Base-by-base conservation (phyloP, 2,888 invertebrate genomes). In the Nineta flava region DNA sequence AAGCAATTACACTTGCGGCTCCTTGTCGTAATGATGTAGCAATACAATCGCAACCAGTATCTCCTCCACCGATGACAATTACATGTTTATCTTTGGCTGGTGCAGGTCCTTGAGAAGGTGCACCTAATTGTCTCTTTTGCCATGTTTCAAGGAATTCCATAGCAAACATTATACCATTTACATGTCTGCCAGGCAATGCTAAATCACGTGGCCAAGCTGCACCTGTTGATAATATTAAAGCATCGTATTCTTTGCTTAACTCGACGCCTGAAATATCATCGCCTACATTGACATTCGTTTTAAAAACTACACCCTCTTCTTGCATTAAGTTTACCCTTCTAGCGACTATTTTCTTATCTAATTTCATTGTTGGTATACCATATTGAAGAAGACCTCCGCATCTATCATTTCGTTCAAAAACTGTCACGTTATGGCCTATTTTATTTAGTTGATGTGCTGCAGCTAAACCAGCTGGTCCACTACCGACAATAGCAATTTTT, bases 281-380 rank as follows among this genome's bases (percentile, higher is more conserved):
- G 51, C 97, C 97, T 47, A 99, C 86, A 63, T 93, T 82, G 19
- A 87, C 77, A 62, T 86, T 87, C 44, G 90, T 87, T 63, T 90
- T 49, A 17, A 51, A 51, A 44, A 64, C 60, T 53, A 95, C 80
- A 17, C 97, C 97, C 67, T 99, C 97, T 1, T 81, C 85, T 10
- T 81, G 75, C 71, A 99, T 73, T 46, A 99, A 73, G 53, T 83
- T 78, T 1, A 97, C 79, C 52, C 99, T 76, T 6, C 97, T 72
- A 60, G 88, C 86, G 0, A 99, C 94, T 49, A 94, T 91, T 53
- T 84, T 78, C 68, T 97, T 99, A 61, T 90, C 85, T 9, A 99
- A 74, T 70, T 99, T 99, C 97, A 99, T 99, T 7, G 92, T 93
- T 13, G 99, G 99, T 64, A 99, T 99, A 51, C 99, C 99, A 67